Base-by-base conservation (phyloP, 1,140 invertebrate genomes). In the Platyura marginata region DNA sequence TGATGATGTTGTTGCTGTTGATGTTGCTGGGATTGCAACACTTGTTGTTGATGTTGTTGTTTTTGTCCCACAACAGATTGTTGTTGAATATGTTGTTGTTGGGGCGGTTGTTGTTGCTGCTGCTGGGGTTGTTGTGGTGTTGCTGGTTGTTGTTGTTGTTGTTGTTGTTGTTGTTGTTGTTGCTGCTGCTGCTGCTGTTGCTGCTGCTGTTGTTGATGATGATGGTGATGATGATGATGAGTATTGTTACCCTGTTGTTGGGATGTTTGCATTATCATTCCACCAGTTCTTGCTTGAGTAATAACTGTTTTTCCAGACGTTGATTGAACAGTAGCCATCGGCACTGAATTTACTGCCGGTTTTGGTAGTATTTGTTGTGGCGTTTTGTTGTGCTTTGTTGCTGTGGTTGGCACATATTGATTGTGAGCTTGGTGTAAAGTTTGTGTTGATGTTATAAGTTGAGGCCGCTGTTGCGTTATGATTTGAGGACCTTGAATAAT, bases 101-200 rank as follows among this genome's bases (percentile, higher is more conserved):
- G 32, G 6, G 46, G 39, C 47, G 41, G 49, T 35, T 9, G 36
- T n/a, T 35, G 48, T 45, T 22, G 41, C 41, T 13, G 49, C 46
- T 42, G 48, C 54, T 40, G 38, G 4, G 3, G 20, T 13, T 40
- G 38, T 23, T 40, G 38, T 15, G 21, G 8, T 40, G 38, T 18
- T 15, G 38, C 19, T 13, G 21, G 9, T 6, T 22, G 6, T 38
- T 5, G 16, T 18, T n/a, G 19, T 38, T 18, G 18, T 18, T 38
- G 36, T 10, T 38, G 36, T 18, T n/a, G n/a, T 38, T 18, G 3
- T 44, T 57, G 55, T 46, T 60, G 57, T 6, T 48, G 47, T 41
- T 48, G 18, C 10, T 38, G 36, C 10, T 38, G 36, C 36, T n/a
- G n/a, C 19, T 18, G 3, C 32, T 33, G 48, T 22, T 18, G 15